Evolutionary conservation across 2,797 vertebrate species (phyloP).

Genomic region (Manis pentadactyla): DNA sequence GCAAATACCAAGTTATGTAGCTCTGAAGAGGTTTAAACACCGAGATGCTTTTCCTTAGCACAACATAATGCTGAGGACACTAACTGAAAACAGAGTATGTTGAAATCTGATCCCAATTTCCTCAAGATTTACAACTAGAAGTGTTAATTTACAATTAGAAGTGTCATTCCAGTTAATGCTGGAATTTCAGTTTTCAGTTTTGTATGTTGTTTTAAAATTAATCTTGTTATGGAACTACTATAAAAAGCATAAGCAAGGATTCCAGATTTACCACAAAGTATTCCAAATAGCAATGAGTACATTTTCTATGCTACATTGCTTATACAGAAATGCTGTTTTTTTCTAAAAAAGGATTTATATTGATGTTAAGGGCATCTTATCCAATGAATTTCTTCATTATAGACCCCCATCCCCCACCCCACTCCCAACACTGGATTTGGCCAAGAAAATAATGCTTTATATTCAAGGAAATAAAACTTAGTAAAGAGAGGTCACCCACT

Average conservation of each 20-base stretch:
- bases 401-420: not conserved
- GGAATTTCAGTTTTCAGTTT: slow-evolving; percentile 59
- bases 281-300: slow-evolving; percentile 38
- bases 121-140: slow-evolving; percentile 43
- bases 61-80: slow-evolving; percentile 10
- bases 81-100: slow-evolving; percentile 52
- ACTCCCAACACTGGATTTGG: not conserved
- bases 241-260: slow-evolving; percentile 44
- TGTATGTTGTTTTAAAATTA: slow-evolving; percentile 62
- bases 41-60: slow-evolving; percentile 39
- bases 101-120: slow-evolving; percentile 60
- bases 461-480: slow-evolving; percentile 20
- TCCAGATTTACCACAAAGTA: slow-evolving; percentile 22
- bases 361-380: not conserved
- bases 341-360: not conserved
- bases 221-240: slow-evolving; percentile 17
- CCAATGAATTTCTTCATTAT: slow-evolving; percentile 6
- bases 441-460: slow-evolving; percentile 42
- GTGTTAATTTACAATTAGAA: slow-evolving; percentile 52
- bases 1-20: slow-evolving; percentile 1
- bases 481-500: not conserved
- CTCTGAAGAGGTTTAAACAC: slow-evolving; percentile 40
- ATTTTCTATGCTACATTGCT: not conserved
- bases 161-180: slow-evolving; percentile 43
- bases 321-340: slow-evolving; percentile 4